Base-by-base conservation (phyloP, 1,140 invertebrate species). In the Cydia splendana region DNA sequence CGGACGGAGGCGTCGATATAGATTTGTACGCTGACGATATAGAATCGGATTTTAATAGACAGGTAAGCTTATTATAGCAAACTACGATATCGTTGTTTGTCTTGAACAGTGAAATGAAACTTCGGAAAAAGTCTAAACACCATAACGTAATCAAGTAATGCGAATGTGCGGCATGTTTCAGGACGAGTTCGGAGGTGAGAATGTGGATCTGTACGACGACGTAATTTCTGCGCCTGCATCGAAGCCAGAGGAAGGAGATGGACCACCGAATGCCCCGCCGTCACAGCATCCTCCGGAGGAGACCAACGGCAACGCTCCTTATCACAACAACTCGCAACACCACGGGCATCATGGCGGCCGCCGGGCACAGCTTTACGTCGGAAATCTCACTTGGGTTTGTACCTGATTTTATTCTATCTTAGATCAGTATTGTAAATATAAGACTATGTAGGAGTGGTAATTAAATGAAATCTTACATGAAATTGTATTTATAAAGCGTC, bases 11-110 rank as follows among this genome's bases (percentile, higher is more conserved):
- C 94, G 96, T 96, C 87, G 98, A 98, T 95, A 98, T 99, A 93
- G 98, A 99, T 96, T 95, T 99, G 85, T 99, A 99, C 94, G 97
- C 97, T 82, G 98, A 99, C 92, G 98, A 98, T 95, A 96, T 98
- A 90, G 98, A 98, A 94, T 97, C 98, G 91, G 97, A 98, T 95
- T 99, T 99, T 94, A 96, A 97, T 84, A 89, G 93, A 88, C 92
- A 93, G 87, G 91, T 93, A 84, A 88, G 75, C 34, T 24, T 73
- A 30, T 30, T 57, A 42, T 45, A 20, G 75, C 10, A 5, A 45
- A 75, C 67, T 12, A 45, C 10, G 42, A 20, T 67, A 67, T 71
- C 15, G 38, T 18, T 12, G 13, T 42, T 77, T 24, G 12, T 76
- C 42, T 13, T 38, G 24, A 12, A 67, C n/a, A 9, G 57, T 20